Base-by-base conservation (phyloP, 2,797 vertebrate genomes). In the Macrochelys suwanniensis region DNA sequence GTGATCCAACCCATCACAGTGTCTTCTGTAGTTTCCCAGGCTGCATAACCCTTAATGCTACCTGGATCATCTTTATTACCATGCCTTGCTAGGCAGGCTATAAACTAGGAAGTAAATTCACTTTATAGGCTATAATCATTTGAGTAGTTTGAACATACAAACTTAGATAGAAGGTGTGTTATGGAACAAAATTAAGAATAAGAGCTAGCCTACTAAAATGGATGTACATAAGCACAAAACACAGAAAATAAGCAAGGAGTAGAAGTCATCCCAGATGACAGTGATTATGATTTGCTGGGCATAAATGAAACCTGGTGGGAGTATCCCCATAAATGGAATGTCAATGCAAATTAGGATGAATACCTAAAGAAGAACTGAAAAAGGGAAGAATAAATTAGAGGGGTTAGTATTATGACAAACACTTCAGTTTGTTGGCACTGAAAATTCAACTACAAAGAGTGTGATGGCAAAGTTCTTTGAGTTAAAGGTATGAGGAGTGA, bases 381-480 rank as follows among this genome's bases (percentile, higher is more conserved):
- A 87, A 85, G 33, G 42, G 1, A 2, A 93, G 56, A 28, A 76
- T 91, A 37, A 68, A 68, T 85, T 86, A 88, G 87, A 94, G n/a
- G 92, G 50, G 7, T 37, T 1, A 45, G n/a, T 9, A 57, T 82
- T 85, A 37, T 93, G 71, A 81, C 68, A 93, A 84, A 88, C 83
- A 57, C 80, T 25, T 57, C 33, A 45, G 6, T 1, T 88, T 91
- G 56, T 88, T 45, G 45, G 57, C 2, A 8, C 83, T 50, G 50
- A 88, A 85, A 94, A 94, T 92, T 84, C 84, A 89, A 37, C 21
- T 90, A 56, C 33, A 31, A 80, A 57, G 82, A 74, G 84, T 47
- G 47, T 1, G 51, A 9, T 54, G 87, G 17, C 50, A 85, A 93
- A 88, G 80, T 93, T 65, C 85, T 91, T 1, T 68, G n/a, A 65